Base-by-base conservation (phyloP, 2,797 vertebrate genomes). In the Sebastes steindachneri region DNA sequence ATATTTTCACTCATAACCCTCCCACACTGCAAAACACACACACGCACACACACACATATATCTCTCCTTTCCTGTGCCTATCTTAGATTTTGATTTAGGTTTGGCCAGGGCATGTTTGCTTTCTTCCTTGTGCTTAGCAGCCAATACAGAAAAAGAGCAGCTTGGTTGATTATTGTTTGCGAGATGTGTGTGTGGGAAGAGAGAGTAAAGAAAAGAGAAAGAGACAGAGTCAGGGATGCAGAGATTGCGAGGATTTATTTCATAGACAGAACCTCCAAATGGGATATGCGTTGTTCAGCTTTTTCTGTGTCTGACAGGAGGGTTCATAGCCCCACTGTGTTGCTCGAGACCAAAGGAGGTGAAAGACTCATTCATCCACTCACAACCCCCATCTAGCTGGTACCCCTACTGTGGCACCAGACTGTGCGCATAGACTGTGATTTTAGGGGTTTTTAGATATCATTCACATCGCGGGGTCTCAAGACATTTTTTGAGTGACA, bases 101-200 rank as follows among this genome's bases (percentile, higher is more conserved):
- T 84, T 41, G 80, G 64, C 75, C 29, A 9, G 82, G 87, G 63
- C 83, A 88, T 91, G 89, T 94, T 93, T 93, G 90, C 85, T 83
- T 70, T 89, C 35, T 73, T 77, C 70, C 79, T 83, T 78, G 58
- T 73, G 63, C 80, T 81, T 41, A 4, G 75, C 78, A 84, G 65
- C 60, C 77, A 85, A 48, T 74, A 75, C 41, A 60, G 67, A 68
- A 75, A 75, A 66, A 26, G 53, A 75, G 67, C 55, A 67, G 77
- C 53, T 5, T 51, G 60, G 84, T 67, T 87, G 90, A 93, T 93
- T 90, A 84, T 79, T 92, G 82, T 93, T 92, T 93, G 91, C 79
- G 14, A 67, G 65, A 45, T 59, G 83, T 72, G 58, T 73, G 72
- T 74, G 75, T 68, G 26, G 54, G 60, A 76, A 74, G 63, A 28